Evolutionary conservation across 2,113 vertebrate genomes (phyloP), one percentile per base, ranked within the genome.

Genomic region (Terrapene triunguis): DNA sequence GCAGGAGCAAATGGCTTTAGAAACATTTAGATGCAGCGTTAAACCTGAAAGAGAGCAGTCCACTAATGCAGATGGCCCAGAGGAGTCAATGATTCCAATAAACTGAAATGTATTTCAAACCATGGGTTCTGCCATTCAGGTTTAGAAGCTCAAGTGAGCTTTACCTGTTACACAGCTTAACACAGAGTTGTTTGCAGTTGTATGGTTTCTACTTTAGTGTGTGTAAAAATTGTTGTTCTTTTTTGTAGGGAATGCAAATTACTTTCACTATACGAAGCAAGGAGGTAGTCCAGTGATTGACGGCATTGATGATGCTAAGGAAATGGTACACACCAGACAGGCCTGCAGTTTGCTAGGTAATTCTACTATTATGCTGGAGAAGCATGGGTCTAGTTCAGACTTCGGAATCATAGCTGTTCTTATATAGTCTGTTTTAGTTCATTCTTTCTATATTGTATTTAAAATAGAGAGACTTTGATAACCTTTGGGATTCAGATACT

Each of bases 271-370:
- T 93, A 99, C 99, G 0, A 99, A 98, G 69, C 99, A 99, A 97
- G 99, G 99, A 74, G 98, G 99, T 86, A 99, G 98, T 92, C 99
- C 99, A 1, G 98, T 99, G 84, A 99, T 99, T 53, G 99, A 99
- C 8, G 99, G 99, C 24, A 98, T 99, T 38, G 99, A 99, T 32
- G 99, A 99, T 96, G 98, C 99, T 1, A 99, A 99, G 96, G 99
- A 99, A 96, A 99, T 99, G 98, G 88, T 78, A 48, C 98, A 98
- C 76, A 99, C 99, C 47, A 98, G 99, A 74, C 98, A 99, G 53
- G 99, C 99, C 92, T 99, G 99, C 98, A 98, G 98, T 54, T 98
- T 99, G 93, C 98, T 99, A 88, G 99, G 99, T 99, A 98, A 98
- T 94, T 95, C 57, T 35, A n/a, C 80, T 47, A 21, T 82, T 38